Evolutionary conservation across 1,140 invertebrate genomes (phyloP).

Genomic region (Aleiodes sp.): DNA sequence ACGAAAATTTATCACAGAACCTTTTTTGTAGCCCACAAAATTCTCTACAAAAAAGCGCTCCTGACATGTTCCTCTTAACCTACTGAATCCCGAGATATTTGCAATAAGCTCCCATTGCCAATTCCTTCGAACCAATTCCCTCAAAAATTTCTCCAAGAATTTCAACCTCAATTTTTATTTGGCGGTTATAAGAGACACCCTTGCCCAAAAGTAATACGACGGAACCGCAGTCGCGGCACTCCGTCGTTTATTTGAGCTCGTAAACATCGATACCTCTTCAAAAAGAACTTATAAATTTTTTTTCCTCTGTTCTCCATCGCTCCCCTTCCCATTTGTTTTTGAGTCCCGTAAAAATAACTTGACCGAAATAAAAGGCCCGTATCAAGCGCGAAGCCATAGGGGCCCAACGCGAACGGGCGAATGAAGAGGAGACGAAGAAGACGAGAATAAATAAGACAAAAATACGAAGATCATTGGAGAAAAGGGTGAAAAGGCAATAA

Average conservation of each 20-base stretch:
- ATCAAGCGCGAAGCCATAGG: conserved; percentile 45
- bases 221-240: conserved; percentile 53
- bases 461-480: too few relatives aligned
- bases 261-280: conserved; percentile 58
- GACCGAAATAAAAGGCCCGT: conserved; percentile 37
- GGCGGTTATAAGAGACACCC: conserved; percentile 55
- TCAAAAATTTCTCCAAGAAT: too few relatives aligned
- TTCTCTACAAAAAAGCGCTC: too few relatives aligned
- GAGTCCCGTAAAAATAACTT: conserved; percentile 27
- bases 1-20: too few relatives aligned
- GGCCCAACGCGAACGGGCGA: conserved; percentile 20
- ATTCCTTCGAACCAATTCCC: too few relatives aligned
- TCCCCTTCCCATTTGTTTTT: not conserved
- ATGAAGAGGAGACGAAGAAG: conserved; percentile 3
- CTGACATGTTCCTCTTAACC: too few relatives aligned
- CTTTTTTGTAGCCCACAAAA: too few relatives aligned
- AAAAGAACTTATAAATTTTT: not conserved
- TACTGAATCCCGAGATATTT: too few relatives aligned
- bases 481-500: conserved; percentile 6
- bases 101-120: too few relatives aligned
- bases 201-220: conserved; percentile 59
- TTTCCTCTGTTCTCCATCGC: not conserved
- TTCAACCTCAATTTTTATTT: conserved; percentile 57
- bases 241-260: conserved; percentile 59
- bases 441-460: not conserved